phyloP scores from a whole-genome alignment of 1,140 invertebrate species.

The Drosophila tristis region DNA sequence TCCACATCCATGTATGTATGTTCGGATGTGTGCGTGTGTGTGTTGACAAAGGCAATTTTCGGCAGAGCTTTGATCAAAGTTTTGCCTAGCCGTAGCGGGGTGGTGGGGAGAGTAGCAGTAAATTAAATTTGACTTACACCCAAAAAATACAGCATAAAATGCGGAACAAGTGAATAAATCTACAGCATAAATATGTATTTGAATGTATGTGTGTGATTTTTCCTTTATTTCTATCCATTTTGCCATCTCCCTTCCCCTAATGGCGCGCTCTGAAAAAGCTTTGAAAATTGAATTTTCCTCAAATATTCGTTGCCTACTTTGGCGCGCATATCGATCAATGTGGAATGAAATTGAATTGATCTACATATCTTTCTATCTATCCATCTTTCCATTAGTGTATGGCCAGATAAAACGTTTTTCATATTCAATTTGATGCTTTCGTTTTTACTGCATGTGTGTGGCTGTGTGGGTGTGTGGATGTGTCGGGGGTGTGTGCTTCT shows the following conservation, averaged over 20 bases:
- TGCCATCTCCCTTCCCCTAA: too few relatives aligned
- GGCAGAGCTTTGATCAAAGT: slow-evolving; percentile 72
- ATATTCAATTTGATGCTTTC: slow-evolving; percentile 29
- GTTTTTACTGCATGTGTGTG: neutral
- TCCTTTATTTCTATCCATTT: too few relatives aligned
- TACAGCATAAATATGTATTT: neutral
- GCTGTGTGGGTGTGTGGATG: neutral
- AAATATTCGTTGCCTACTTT: slow-evolving; percentile 57
- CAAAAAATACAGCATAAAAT: slow-evolving; percentile 31
- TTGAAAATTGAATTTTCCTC: slow-evolving; percentile 36
- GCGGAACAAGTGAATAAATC: slow-evolving; percentile 26
- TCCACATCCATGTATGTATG: neutral
- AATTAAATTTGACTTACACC: slow-evolving; percentile 73
- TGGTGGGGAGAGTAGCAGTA: slow-evolving; percentile 39
- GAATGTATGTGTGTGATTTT: too few relatives aligned
- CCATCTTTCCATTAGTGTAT: slow-evolving; percentile 11
- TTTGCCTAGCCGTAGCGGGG: neutral
- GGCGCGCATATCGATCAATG: slow-evolving; percentile 31
- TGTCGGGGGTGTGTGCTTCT: too few relatives aligned
- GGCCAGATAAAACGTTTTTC: slow-evolving; percentile 29
- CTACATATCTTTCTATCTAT: slow-evolving; percentile 8
- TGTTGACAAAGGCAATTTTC: slow-evolving; percentile 74
- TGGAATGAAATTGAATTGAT: slow-evolving; percentile 30
- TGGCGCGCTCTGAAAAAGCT: neutral
- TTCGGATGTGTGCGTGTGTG: slow-evolving; percentile 13